Conservation (phyloP, 1,140 invertebrate genomes). For the Eumeta japonica region DNA sequence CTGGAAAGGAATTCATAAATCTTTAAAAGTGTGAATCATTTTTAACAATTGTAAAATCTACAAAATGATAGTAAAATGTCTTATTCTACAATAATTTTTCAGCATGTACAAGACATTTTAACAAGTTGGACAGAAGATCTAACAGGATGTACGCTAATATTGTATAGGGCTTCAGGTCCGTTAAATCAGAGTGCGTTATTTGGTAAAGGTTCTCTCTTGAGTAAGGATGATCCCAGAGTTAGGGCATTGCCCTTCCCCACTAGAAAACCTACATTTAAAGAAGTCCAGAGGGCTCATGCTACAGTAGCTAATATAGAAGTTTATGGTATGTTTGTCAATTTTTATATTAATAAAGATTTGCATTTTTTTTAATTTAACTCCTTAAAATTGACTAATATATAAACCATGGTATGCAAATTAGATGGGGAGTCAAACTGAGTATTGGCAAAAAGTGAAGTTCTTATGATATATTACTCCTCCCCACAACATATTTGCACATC, state of each 20-base stretch:
- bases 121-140: constrained; percentile 69
- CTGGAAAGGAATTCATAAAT: no score
- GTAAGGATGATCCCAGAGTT: constrained; percentile 66
- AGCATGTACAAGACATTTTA: constrained; percentile 80
- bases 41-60: not conserved
- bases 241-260: constrained; percentile 81
- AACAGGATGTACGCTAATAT: constrained; percentile 69
- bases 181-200: constrained; percentile 73
- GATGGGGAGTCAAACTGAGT: not conserved
- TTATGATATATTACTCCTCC: not conserved
- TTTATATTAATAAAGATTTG: not conserved
- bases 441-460: not conserved
- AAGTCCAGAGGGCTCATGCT: constrained; percentile 75
- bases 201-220: constrained; percentile 70
- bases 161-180: constrained; percentile 75
- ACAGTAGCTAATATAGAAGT: constrained; percentile 71
- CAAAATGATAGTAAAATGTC: not conserved
- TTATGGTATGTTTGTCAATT: constrained; percentile 61
- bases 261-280: constrained; percentile 75
- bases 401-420: no score
- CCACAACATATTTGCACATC: no score
- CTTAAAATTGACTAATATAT: no score
- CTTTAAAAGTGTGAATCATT: not conserved
- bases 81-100: constrained; percentile 22
- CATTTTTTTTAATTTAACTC: not conserved